A percentile compares a stretch with the other conserved stretches of the same genome.
Conservation (phyloP, 2,888 invertebrate genomes). For the Microctonus hyperodae region DNA sequence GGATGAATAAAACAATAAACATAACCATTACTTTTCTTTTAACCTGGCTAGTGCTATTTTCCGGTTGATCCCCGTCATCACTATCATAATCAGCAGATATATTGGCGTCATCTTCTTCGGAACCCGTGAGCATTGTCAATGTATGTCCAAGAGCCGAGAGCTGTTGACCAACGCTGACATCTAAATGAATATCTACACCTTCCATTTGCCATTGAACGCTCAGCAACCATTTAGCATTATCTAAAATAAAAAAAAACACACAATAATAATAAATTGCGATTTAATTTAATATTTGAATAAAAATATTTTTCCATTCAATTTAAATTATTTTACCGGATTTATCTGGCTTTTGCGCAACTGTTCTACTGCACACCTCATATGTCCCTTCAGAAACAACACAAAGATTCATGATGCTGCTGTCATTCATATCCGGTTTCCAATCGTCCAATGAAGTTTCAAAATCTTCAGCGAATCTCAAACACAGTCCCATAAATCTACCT, state of each 20-base stretch:
- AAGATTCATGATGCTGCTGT: conserved; percentile 82
- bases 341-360: conserved; percentile 83
- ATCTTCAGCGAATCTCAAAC: conserved; percentile 95
- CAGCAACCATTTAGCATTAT: conserved; percentile 97
- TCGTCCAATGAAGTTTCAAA: conserved; percentile 96
- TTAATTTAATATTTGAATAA: background rate
- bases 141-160: conserved; percentile 94
- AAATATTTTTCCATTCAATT: conserved; percentile 1
- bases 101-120: conserved; percentile 82
- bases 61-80: conserved; percentile 77
- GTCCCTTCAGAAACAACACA: conserved; percentile 99
- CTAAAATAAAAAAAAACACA: conserved; percentile 60
- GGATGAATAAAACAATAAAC: conserved; percentile 36
- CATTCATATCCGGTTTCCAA: conserved; percentile 91
- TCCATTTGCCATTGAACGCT: conserved; percentile 99
- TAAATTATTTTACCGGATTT: conserved; percentile 67
- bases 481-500: conserved; percentile 87
- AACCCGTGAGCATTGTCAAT: conserved; percentile 91
- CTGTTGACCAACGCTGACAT: conserved; percentile 95
- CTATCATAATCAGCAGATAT: conserved; percentile 77
- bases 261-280: conserved; percentile 10
- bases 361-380: conserved; percentile 95
- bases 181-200: conserved; percentile 95
- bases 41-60: conserved; percentile 63
- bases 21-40: conserved; percentile 58